These are phyloP conservation scores for Anas acuta DNA, from an alignment of 2,797 vertebrate genomes.

Conservation along the genomic window DNA sequence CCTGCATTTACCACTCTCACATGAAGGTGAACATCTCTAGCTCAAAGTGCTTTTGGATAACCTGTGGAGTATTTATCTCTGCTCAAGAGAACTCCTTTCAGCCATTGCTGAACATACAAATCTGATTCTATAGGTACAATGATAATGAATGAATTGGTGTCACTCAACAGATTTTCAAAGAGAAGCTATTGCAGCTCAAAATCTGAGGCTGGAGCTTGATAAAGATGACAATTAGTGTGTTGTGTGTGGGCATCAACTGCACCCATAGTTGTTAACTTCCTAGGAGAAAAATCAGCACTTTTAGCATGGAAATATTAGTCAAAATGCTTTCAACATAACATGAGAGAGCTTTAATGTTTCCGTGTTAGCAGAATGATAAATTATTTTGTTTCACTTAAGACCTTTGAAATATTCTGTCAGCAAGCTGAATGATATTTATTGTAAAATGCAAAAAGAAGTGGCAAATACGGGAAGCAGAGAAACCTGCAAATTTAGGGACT, in stretches of 20 bases:
- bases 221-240: neutral
- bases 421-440: accelerated
- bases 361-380: neutral
- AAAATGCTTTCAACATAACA: neutral
- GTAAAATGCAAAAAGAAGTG: neutral
- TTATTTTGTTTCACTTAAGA: neutral
- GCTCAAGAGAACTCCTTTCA: neutral
- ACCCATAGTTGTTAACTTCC: neutral
- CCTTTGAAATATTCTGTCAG: neutral
- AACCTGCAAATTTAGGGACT: neutral
- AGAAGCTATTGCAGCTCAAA: neutral
- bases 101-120: neutral
- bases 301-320: neutral
- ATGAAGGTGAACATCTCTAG: neutral
- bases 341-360: neutral
- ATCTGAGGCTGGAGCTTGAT: neutral
- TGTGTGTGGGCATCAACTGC: neutral
- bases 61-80: neutral
- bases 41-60: neutral
- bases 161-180: accelerated
- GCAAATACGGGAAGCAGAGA: neutral
- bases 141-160: neutral
- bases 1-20: neutral
- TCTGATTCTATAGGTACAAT: neutral
- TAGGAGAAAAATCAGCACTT: neutral